Evolutionary conservation across 2,113 vertebrate species (phyloP).

Genomic region (Petaurus breviceps): DNA sequence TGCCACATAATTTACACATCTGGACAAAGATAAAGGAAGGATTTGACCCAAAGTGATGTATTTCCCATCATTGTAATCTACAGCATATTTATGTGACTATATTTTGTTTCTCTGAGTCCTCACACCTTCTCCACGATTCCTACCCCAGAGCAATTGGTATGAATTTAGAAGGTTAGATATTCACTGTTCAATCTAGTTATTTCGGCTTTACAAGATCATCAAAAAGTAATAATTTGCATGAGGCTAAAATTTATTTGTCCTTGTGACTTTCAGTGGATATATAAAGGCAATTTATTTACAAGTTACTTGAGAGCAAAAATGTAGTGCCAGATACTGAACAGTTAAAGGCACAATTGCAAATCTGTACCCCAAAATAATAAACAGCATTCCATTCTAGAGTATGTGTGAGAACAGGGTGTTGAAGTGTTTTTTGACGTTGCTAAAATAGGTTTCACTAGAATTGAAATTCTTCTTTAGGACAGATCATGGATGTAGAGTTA

Average conservation of each 20-base stretch:
- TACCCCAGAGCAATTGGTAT: not conserved
- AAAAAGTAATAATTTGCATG: not conserved
- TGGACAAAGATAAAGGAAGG: not conserved
- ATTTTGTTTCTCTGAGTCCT: not conserved
- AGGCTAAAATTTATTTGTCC: not conserved
- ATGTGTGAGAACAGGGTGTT: not conserved
- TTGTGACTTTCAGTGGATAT: accelerated
- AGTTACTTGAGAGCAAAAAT: too few relatives aligned
- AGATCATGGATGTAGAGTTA: not conserved
- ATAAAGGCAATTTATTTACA: not conserved
- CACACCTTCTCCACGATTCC: not conserved
- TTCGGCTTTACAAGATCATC: not conserved
- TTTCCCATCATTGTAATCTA: not conserved
- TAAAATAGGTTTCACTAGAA: not conserved
- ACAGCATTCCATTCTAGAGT: constrained; percentile 7
- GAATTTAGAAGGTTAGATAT: not conserved
- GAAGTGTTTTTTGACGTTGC: constrained; percentile 22
- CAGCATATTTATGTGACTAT: not conserved
- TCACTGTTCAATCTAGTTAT: not conserved
- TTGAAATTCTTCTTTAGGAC: not conserved
- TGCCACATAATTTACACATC: not conserved
- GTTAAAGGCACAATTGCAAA: too few relatives aligned
- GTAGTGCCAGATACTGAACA: not conserved
- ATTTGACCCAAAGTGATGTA: not conserved
- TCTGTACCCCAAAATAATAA: not conserved